Evolutionary conservation across 2,888 invertebrate species (phyloP).

Genomic region (Drosophila multiciliata): DNA sequence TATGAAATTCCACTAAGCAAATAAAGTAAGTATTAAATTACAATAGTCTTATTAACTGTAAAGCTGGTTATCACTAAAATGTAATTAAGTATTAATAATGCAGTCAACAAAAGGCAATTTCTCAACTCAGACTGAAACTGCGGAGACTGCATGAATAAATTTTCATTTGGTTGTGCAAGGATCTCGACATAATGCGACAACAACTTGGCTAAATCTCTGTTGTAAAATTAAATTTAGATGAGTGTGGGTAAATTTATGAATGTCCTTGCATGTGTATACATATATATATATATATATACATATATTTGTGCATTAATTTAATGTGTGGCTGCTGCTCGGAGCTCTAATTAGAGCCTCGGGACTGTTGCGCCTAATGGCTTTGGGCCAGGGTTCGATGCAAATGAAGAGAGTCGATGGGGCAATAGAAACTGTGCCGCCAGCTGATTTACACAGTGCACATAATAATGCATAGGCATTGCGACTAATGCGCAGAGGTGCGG

Average conservation of each 20-base stretch:
- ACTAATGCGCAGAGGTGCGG: neutral
- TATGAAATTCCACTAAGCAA: neutral
- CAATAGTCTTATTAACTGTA: neutral
- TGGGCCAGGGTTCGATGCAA: constrained; percentile 40
- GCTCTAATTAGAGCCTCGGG: constrained; percentile 54
- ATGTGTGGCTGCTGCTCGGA: constrained; percentile 31
- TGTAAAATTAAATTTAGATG: constrained; percentile 41
- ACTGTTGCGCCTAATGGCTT: constrained; percentile 50
- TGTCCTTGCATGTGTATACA: constrained; percentile 1
- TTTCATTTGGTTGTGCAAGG: constrained; percentile 33
- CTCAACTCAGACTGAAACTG: neutral
- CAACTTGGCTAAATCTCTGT: constrained; percentile 39
- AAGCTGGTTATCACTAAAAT: constrained; percentile 2
- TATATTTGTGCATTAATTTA: constrained; percentile 28
- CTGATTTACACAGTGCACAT: constrained; percentile 59
- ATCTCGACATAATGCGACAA: constrained; percentile 30
- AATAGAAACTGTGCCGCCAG: constrained; percentile 53
- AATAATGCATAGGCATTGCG: constrained; percentile 21
- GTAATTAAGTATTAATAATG: constrained; percentile 6
- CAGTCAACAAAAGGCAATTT: neutral
- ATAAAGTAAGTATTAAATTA: neutral
- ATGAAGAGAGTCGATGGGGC: constrained; percentile 23
- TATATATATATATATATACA: neutral
- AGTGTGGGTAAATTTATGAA: constrained; percentile 3
- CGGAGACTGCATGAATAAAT: constrained; percentile 21